Evolutionary conservation across 2,113 vertebrate genomes (phyloP), one percentile per base, ranked within the genome.

Genomic region (Nesogale talazaci): DNA sequence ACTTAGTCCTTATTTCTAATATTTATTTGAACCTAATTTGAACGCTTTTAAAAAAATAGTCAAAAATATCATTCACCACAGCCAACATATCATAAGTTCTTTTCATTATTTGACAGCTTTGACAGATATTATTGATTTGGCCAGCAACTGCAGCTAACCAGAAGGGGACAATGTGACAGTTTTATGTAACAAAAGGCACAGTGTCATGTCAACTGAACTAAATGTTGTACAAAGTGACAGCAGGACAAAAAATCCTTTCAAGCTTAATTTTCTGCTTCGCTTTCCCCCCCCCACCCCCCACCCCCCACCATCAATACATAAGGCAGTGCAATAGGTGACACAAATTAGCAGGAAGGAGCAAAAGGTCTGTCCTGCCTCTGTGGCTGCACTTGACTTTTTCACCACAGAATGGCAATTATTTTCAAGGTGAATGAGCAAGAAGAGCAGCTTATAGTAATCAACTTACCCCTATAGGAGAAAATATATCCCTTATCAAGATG

Each of bases 211-310:
- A 98, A 97, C 97, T 97, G 97, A 98, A 98, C 98, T 98, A 98
- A 98, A 98, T 97, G 97, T 98, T 98, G 98, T 96, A 98, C 98
- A 98, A 98, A 98, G 97, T 98, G 98, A 98, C 98, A 98, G 98
- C 97, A 97, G 97, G 97, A 98, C 98, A 98, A 98, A 98, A 98
- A 98, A 87, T 97, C 98, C 98, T 98, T 98, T 98, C 98, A 98
- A 97, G 98, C 97, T 98, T 98, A 98, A 98, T 98, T 98, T 99
- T 98, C 98, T 98, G 98, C 98, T 98, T 98, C 98, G 97, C 98
- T 98, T n/a, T n/a, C n/a, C n/a, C n/a, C n/a, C n/a, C n/a, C n/a
- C n/a, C n/a, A n/a, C n/a, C n/a, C n/a, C n/a, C n/a, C n/a, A n/a
- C n/a, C 29, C 63, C 5, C 97, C 97, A 97, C 98, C 98, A 98